Base-by-base conservation (phyloP, 1,140 invertebrate species). In the Atopsyche davidsoni region DNA sequence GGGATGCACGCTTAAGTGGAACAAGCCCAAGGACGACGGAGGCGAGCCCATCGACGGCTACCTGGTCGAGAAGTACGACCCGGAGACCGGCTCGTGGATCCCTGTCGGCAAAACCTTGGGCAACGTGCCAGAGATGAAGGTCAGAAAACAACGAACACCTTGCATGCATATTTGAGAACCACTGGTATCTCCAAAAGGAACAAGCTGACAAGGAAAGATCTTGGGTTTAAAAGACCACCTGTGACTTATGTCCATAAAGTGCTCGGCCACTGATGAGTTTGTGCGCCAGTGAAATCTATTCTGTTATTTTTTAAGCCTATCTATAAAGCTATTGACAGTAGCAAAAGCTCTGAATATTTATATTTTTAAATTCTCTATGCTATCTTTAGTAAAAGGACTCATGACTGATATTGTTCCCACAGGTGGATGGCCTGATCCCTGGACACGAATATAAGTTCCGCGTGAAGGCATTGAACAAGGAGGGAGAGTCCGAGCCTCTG, bases 361-460 rank as follows among this genome's bases (percentile, higher is more conserved):
- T n/a, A n/a, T n/a, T n/a, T n/a, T n/a, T n/a, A n/a, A n/a, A n/a
- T 36, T 3, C 23, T 16, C 3, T 38, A 34, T 6, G n/a, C 14
- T 2, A 38, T 47, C 13, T 14, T 21, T 38, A 13, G 14, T 23
- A 41, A 7, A 45, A 47, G 36, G 36, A 2, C 25, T 22, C 4
- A 47, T 38, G 18, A 19, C 14, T 28, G 18, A 45, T 45, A 9
- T 47, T 46, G 2, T 35, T 18, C 23, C 16, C 36, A 19, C 49
- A 73, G 71, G 90, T 96, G 0, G 85, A 86, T 52, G 89, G 89
- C 17, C 67, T 94, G 25, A 88, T 87, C 50, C 87, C 92, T 49
- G 95, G 94, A 47, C 90, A 97, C 64, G 92, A 96, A 63, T 99
- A 99, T 68, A 91, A 96, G 74, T 99, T 99, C 83, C 80, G 96